Base-by-base conservation (phyloP, 2,888 invertebrate genomes). In the Dioctria linearis region DNA sequence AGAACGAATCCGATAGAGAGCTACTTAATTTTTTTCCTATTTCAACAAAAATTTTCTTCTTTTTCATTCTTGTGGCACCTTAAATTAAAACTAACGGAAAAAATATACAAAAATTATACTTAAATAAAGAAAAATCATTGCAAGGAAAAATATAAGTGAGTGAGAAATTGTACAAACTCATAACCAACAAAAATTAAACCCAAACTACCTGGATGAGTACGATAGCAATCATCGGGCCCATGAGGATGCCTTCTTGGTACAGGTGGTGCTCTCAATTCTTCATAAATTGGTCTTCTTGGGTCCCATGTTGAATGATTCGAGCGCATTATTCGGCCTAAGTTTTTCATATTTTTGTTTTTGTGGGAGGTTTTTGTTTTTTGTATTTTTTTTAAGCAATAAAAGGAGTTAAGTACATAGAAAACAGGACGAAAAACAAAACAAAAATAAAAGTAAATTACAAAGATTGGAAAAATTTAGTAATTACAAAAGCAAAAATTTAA, bases 261-360 rank as follows among this genome's bases (percentile, higher is more conserved):
- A 84, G 92, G 91, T 85, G 92, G 91, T 85, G 94, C 92, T 86
- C 94, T 94, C 88, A 96, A 92, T 89, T 96, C 95, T 91, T 96
- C 96, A 90, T 96, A 96, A 91, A 96, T 94, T 88, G 96, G 95
- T 80, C 96, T 91, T 84, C 95, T 92, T 84, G 96, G 96, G 90
- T 96, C 96, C 96, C 96, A 96, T 87, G 96, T 96, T 79, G 95
- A 94, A 90, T 93, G 93, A 88, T 87, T 89, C 80, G 89, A 88
- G 81, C 88, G 88, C 84, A 88, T 85, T 85, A 87, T 86, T 84
- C 88, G 88, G 84, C 87, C 89, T 89, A 84, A 84, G 85, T 82
- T 75, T 63, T 65, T 82, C 71, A 46, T 6, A 46, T 42, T 76
- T 25, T 25, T 25, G 25, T 25, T 25, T 25, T 25, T 25, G 25